Percentiles rank a stretch among this genome's conserved stretches.
These are phyloP conservation scores for Polypedilum vanderplanki DNA, from an alignment of 1,140 invertebrate genomes.

Conservation along the genomic window DNA sequence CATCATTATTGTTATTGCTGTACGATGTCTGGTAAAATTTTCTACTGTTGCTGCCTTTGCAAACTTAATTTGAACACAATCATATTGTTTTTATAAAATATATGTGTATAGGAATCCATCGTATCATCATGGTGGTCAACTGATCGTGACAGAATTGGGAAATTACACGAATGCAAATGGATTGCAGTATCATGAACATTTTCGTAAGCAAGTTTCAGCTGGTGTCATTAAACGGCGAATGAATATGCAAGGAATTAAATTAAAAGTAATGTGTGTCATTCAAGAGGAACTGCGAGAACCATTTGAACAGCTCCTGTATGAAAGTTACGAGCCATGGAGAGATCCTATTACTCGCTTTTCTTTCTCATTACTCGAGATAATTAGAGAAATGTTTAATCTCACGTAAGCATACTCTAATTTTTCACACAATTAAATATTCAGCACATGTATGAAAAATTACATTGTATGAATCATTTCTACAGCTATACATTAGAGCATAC, in stretches of 20 bases:
- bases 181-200: conserved; percentile 40
- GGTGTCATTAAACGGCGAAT: conserved; percentile 41
- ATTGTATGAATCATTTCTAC: conserved; percentile 30
- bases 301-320: not conserved
- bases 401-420: conserved; percentile 4
- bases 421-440: conserved; percentile 26
- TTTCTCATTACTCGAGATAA: conserved; percentile 2
- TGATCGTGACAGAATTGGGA: conserved; percentile 47
- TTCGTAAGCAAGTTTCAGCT: conserved; percentile 43
- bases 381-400: conserved; percentile 23
- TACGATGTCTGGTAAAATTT: conserved; percentile 14
- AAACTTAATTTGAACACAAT: conserved; percentile 29
- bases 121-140: conserved; percentile 45
- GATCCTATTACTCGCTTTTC: not conserved
- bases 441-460: conserved; percentile 11
- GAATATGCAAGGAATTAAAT: conserved; percentile 42
- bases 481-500: conserved; percentile 49
- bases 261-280: conserved; percentile 20
- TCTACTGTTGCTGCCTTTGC: not conserved
- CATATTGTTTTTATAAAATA: conserved; percentile 30
- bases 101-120: conserved; percentile 44
- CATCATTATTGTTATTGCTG: not conserved
- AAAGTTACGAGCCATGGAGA: not conserved
- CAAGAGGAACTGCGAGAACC: not conserved
- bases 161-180: conserved; percentile 40